phyloP scores from a whole-genome alignment of 2,797 vertebrate species.

The Catostomus latipinnis region DNA sequence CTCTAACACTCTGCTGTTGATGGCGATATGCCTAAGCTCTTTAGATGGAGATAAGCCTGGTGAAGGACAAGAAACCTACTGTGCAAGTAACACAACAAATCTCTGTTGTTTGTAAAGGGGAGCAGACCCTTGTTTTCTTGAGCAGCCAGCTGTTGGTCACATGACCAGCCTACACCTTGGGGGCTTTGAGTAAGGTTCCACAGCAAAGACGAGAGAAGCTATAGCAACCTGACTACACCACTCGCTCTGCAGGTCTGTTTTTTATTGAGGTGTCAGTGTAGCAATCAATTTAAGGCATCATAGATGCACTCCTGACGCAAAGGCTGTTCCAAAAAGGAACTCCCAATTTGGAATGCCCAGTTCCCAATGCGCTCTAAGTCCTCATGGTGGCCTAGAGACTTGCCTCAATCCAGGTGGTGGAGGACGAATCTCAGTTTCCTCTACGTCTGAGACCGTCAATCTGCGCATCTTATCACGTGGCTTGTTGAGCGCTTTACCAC shows the following conservation, averaged over 20 bases:
- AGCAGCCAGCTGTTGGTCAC: not conserved
- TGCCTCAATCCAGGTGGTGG: too few relatives aligned
- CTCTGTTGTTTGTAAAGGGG: not conserved
- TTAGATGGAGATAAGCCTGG: not conserved
- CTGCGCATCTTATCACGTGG: too few relatives aligned
- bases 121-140: not conserved
- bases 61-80: not conserved
- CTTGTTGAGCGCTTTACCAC: too few relatives aligned
- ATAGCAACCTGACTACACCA: slow-evolving; percentile 1
- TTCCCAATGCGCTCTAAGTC: too few relatives aligned
- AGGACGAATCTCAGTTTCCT: too few relatives aligned
- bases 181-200: slow-evolving; percentile 19
- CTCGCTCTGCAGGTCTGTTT: not conserved
- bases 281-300: too few relatives aligned
- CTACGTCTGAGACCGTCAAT: too few relatives aligned
- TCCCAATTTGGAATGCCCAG: too few relatives aligned
- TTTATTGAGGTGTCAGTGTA: too few relatives aligned
- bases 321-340: too few relatives aligned
- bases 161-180: not conserved
- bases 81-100: slow-evolving; percentile 18
- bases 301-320: too few relatives aligned
- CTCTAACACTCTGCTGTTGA: not conserved
- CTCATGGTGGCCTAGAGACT: too few relatives aligned
- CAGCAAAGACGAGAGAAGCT: not conserved
- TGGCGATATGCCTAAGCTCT: not conserved